Evolutionary conservation across 1,140 invertebrate species (phyloP).

Genomic region (Panagrolaimus sp.): DNA sequence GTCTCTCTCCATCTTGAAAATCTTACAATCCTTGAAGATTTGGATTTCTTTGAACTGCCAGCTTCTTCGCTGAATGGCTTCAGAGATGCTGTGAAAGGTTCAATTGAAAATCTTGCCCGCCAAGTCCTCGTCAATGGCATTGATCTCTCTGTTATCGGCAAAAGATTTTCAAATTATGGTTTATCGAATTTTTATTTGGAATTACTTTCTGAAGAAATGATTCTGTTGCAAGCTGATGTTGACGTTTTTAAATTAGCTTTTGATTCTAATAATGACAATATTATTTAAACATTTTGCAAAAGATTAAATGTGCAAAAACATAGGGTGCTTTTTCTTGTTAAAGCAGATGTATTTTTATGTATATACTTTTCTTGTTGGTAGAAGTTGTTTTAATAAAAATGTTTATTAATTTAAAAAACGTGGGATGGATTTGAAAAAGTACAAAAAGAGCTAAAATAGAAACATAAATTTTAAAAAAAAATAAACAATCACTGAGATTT

Average conservation of each 20-base stretch:
- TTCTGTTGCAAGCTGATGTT: conserved; percentile 31
- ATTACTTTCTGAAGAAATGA: conserved; percentile 29
- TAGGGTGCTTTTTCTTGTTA: neutral
- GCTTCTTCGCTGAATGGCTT: conserved; percentile 29
- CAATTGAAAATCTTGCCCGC: conserved; percentile 31
- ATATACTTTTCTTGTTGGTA: neutral
- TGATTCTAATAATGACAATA: conserved; percentile 10
- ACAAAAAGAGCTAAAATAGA: too few species aligned
- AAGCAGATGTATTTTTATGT: neutral
- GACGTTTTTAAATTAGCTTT: conserved; percentile 45
- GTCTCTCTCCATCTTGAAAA: conserved; percentile 24
- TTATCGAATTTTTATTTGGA: conserved; percentile 24
- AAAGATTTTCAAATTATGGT: conserved; percentile 23
- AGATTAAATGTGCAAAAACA: neutral
- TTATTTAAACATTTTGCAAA: conserved; percentile 1
- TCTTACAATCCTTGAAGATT: conserved; percentile 36
- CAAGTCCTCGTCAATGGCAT: conserved; percentile 25
- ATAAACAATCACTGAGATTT: neutral
- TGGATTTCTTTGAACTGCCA: conserved; percentile 40
- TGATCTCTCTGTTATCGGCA: conserved; percentile 16
- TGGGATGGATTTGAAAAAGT: neutral
- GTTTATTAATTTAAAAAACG: conserved; percentile 8
- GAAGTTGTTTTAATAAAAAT: neutral
- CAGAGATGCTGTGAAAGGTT: conserved; percentile 29
- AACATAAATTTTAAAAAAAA: neutral